These are phyloP conservation scores for Troilus luridus DNA, from an alignment of 2,888 invertebrate genomes.

Conservation along the genomic window DNA sequence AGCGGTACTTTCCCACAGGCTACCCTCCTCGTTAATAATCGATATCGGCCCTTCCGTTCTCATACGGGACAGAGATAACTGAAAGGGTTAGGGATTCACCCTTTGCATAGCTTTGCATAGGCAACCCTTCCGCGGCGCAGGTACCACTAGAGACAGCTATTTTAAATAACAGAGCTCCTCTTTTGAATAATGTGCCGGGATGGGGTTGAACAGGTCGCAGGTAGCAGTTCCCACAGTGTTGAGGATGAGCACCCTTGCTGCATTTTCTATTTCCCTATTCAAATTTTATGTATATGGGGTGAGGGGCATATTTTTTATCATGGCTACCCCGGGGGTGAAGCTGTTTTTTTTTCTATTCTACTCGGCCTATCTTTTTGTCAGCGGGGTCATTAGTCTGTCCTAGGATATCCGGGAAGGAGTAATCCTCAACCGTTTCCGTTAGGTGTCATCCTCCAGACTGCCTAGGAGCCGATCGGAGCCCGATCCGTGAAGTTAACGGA, in stretches of 20 bases:
- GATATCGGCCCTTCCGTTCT: conserved; percentile 62
- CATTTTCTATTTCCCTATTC: conserved; percentile 63
- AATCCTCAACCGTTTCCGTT: conserved; percentile 54
- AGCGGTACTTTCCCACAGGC: conserved; percentile 63
- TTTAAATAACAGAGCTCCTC: conserved; percentile 64
- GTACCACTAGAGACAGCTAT: conserved; percentile 64
- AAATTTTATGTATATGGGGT: conserved; percentile 64
- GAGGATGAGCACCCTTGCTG: conserved; percentile 62
- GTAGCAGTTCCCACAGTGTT: conserved; percentile 64
- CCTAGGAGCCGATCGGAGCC: neutral
- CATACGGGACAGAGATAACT: conserved; percentile 59
- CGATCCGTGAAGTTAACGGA: conserved; percentile 2
- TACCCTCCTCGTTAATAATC: conserved; percentile 64
- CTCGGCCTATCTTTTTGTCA: conserved; percentile 49
- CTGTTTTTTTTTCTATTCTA: conserved; percentile 46
- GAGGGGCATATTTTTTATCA: conserved; percentile 55
- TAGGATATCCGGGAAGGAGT: conserved; percentile 48
- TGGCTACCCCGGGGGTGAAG: conserved; percentile 56
- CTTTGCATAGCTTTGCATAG: conserved; percentile 65
- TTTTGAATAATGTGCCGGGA: conserved; percentile 64
- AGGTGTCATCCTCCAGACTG: conserved; percentile 35
- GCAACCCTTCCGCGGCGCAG: conserved; percentile 55
- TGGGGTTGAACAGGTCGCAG: conserved; percentile 60
- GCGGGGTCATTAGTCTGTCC: conserved; percentile 55
- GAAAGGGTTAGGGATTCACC: conserved; percentile 60